Percentiles rank a stretch among this genome's conserved stretches.
Conservation (phyloP, 2,797 vertebrate species). For the Euthynnus affinis region DNA sequence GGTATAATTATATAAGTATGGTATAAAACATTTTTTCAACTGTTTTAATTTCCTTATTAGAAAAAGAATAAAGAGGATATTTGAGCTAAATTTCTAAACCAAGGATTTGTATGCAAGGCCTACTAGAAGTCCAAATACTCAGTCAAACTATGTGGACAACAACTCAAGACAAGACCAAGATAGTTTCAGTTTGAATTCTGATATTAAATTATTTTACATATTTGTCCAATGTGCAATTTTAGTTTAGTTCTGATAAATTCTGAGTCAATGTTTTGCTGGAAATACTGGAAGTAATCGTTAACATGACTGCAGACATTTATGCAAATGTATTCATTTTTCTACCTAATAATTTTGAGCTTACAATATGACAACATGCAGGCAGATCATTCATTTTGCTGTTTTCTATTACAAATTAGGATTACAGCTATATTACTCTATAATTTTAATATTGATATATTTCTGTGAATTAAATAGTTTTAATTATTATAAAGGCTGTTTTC, state of each 20-base stretch:
- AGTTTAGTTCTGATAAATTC: neutral
- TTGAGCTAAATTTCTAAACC: neutral
- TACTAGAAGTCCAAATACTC: neutral
- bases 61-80: neutral
- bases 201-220: neutral
- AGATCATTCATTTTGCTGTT: neutral
- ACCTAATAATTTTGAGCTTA: neutral
- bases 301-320: neutral
- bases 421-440: neutral
- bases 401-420: constrained; percentile 6
- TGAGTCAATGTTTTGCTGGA: neutral
- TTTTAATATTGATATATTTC: neutral
- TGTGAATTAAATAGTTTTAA: neutral
- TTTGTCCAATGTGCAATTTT: neutral
- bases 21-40: neutral
- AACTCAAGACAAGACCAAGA: neutral
- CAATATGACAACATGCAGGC: neutral
- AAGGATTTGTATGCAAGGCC: neutral
- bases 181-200: neutral
- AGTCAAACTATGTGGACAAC: constrained; percentile 4
- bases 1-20: neutral
- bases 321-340: neutral
- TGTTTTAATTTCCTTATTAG: neutral
- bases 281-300: neutral
- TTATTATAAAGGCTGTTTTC: neutral